Evolutionary conservation across 2,888 invertebrate genomes (phyloP).

Genomic region (Leptothorax acervorum): DNA sequence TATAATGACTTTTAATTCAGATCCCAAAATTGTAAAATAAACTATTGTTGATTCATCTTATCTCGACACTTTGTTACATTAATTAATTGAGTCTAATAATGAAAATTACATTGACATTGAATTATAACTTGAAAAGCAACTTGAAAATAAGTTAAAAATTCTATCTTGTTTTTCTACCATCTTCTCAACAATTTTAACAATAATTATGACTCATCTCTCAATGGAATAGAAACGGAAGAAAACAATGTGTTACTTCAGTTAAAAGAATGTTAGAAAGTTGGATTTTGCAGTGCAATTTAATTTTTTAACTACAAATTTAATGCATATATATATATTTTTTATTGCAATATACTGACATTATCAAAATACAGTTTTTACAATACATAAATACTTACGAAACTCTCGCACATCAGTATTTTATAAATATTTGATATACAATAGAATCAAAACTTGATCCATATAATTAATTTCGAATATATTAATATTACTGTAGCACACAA

Average conservation of each 20-base stretch:
- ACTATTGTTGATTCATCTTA: neutral
- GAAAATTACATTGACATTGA: neutral
- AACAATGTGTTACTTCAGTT: neutral
- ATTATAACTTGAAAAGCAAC: neutral
- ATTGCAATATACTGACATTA: neutral
- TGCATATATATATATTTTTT: neutral
- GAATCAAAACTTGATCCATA: neutral
- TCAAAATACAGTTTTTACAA: constrained; percentile 27
- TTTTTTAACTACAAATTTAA: neutral
- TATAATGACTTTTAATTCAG: neutral
- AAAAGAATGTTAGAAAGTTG: neutral
- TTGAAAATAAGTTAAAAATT: neutral
- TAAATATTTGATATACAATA: constrained; percentile 1
- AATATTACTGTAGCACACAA: constrained; percentile 8
- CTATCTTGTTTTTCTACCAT: neutral
- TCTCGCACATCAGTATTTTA: neutral
- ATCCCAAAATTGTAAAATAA: neutral
- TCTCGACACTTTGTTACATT: neutral
- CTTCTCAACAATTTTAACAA: neutral
- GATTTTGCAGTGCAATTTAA: neutral
- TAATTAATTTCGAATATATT: constrained; percentile 14
- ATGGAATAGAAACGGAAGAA: neutral
- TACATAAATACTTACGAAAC: neutral
- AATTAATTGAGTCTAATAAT: neutral
- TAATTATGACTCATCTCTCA: neutral